phyloP scores from a whole-genome alignment of 2,888 invertebrate genomes.

The Coecobrya sp. region DNA sequence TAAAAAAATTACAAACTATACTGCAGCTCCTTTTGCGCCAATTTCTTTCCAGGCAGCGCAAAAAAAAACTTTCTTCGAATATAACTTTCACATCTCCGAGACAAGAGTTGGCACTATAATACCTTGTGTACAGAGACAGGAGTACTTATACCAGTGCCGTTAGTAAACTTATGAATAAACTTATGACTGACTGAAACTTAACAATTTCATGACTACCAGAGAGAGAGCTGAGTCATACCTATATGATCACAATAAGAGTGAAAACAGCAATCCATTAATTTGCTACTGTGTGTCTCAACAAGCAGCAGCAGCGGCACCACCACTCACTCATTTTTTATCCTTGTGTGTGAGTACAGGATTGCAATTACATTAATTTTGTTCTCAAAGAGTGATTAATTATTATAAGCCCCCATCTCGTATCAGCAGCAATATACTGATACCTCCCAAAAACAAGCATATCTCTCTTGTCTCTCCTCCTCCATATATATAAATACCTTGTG shows the following conservation, averaged over 20 bases:
- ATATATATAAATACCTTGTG: neutral
- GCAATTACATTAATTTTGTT: slow-evolving; percentile 24
- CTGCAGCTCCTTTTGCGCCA: slow-evolving; percentile 5
- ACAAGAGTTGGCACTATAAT: too few relatives aligned
- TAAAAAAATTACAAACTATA: neutral
- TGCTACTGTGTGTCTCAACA: neutral
- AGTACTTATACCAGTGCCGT: neutral
- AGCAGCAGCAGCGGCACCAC: neutral
- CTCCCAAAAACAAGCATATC: slow-evolving; percentile 8
- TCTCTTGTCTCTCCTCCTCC: slow-evolving; percentile 8
- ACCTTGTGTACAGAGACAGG: neutral
- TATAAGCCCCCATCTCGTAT: slow-evolving; percentile 15
- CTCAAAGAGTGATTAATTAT: slow-evolving; percentile 30
- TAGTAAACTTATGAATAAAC: neutral
- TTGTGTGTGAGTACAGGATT: neutral
- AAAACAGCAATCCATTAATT: neutral
- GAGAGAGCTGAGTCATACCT: too few relatives aligned
- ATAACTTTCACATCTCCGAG: neutral
- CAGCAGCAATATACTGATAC: neutral
- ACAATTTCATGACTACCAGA: neutral
- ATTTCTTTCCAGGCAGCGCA: neutral
- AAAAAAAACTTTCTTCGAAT: neutral
- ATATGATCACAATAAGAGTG: neutral
- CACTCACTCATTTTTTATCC: neutral
- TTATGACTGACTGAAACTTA: neutral